These are phyloP conservation scores for Cephalopholis sonnerati DNA, from an alignment of 2,113 vertebrate genomes.

Conservation along the genomic window DNA sequence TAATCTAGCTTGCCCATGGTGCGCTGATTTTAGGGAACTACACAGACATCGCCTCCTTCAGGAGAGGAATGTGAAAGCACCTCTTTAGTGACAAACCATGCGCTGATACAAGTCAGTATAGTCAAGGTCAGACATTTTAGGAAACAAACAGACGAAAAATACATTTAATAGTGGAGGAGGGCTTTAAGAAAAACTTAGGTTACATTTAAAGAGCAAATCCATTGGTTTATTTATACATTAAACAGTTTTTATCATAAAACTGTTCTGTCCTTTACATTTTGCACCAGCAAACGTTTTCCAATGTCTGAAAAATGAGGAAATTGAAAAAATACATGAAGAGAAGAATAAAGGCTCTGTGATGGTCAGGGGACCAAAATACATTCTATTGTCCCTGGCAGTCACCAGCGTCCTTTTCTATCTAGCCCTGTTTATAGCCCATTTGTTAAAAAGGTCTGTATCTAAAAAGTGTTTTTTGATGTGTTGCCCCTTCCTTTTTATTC, in stretches of 20 bases:
- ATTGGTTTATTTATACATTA: neutral
- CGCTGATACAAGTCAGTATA: too few species aligned
- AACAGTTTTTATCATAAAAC: neutral
- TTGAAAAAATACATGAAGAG: neutral
- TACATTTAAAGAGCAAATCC: too few species aligned
- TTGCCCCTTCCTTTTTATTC: neutral
- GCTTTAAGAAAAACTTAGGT: too few species aligned
- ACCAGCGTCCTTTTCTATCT: neutral
- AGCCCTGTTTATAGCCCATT: conserved; percentile 17
- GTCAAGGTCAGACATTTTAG: too few species aligned
- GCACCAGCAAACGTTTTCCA: neutral
- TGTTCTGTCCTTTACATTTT: neutral
- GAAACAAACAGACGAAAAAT: too few species aligned
- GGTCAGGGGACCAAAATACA: neutral
- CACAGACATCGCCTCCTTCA: too few species aligned
- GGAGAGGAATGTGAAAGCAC: too few species aligned
- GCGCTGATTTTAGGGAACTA: too few species aligned
- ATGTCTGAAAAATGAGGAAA: neutral
- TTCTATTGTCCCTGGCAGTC: neutral
- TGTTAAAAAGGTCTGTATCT: neutral
- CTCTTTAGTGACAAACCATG: too few species aligned
- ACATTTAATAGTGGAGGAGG: too few species aligned
- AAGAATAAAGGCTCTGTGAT: neutral
- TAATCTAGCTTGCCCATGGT: too few species aligned
- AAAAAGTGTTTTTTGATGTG: neutral